Evolutionary conservation across 2,113 vertebrate species (phyloP).

Genomic region (Eubucco bourcierii): DNA sequence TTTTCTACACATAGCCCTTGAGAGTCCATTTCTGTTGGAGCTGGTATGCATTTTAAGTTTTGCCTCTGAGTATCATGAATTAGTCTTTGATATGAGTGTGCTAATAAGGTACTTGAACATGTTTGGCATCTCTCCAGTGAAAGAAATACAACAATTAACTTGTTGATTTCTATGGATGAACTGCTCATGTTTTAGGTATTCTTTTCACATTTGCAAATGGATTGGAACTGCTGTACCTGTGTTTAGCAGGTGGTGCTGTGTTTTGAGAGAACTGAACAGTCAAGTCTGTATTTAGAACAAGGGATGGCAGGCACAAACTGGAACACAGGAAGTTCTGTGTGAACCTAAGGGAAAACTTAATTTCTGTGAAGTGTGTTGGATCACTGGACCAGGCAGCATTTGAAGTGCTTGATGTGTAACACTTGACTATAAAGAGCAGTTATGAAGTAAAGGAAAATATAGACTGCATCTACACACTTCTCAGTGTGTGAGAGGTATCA

Average conservation of each 20-base stretch:
- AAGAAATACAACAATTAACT: neutral
- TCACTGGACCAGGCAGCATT: neutral
- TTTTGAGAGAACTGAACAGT: neutral
- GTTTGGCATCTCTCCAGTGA: neutral
- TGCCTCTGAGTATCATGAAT: neutral
- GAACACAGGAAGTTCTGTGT: too few species aligned
- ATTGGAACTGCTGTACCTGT: neutral
- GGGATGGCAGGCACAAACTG: too few species aligned
- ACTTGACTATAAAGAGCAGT: neutral
- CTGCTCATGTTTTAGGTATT: neutral
- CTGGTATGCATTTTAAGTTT: neutral
- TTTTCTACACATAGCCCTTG: too few species aligned
- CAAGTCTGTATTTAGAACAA: neutral
- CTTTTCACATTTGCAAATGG: neutral
- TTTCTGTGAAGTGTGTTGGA: too few species aligned
- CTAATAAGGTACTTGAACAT: neutral
- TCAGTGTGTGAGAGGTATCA: neutral
- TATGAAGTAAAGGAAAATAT: neutral
- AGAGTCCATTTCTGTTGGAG: neutral
- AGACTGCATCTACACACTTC: neutral
- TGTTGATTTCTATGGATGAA: neutral
- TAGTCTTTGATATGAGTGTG: neutral
- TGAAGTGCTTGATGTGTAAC: neutral
- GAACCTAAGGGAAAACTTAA: too few species aligned
- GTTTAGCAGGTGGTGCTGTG: neutral